Evolutionary conservation across 1,140 invertebrate species (phyloP).

Genomic region (Maniola jurtina): DNA sequence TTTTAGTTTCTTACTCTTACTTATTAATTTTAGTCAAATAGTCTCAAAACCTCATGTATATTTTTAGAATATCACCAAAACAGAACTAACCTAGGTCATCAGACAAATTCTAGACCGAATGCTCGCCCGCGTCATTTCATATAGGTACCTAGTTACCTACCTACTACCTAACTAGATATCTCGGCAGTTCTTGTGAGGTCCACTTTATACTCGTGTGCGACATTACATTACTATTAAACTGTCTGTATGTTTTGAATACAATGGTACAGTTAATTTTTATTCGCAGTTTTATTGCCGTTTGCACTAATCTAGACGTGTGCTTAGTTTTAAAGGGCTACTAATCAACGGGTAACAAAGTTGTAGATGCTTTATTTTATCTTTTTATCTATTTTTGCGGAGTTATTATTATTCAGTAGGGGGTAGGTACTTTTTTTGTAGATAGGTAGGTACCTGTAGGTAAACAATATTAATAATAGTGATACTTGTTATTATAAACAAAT

Average conservation of each 20-base stretch:
- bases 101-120: slow-evolving; percentile 15
- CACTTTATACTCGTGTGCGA: slow-evolving; percentile 65
- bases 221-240: slow-evolving; percentile 53
- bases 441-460: too few relatives aligned
- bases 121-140: neutral
- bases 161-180: neutral
- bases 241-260: slow-evolving; percentile 70
- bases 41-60: neutral
- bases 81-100: slow-evolving; percentile 45
- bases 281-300: slow-evolving; percentile 50
- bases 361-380: too few relatives aligned
- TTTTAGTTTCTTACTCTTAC: too few relatives aligned
- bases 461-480: too few relatives aligned
- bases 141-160: too few relatives aligned
- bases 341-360: too few relatives aligned
- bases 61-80: slow-evolving; percentile 21
- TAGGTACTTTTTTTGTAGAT: too few relatives aligned
- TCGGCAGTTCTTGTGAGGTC: slow-evolving; percentile 54
- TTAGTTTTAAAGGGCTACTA: neutral
- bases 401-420: too few relatives aligned
- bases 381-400: too few relatives aligned
- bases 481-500: too few relatives aligned
- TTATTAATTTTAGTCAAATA: too few relatives aligned
- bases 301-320: slow-evolving; percentile 27
- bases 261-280: slow-evolving; percentile 63